phyloP scores from a whole-genome alignment of 2,797 vertebrate genomes.

The Periparus ater region DNA sequence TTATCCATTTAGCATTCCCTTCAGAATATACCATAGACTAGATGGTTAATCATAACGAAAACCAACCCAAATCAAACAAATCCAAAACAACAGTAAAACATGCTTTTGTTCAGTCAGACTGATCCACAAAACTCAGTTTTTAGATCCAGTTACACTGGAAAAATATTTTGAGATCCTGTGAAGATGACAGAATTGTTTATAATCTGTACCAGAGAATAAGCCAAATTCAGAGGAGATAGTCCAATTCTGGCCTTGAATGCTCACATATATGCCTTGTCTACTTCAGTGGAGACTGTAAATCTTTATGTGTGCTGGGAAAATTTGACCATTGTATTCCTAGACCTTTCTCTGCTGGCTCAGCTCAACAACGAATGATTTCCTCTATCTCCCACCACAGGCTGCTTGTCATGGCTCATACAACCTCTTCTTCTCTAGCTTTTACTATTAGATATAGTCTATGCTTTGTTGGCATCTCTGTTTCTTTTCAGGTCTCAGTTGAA shows the following conservation, averaged over 20 bases:
- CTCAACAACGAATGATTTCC: background rate
- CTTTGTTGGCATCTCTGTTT: background rate
- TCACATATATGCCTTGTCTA: background rate
- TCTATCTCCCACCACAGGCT: background rate
- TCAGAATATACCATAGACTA: background rate
- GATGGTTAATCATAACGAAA: background rate
- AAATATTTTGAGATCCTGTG: background rate
- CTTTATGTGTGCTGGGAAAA: background rate
- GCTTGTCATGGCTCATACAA: background rate
- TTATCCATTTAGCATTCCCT: background rate
- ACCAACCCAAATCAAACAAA: background rate
- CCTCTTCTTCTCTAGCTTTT: background rate
- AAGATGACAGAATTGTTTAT: background rate
- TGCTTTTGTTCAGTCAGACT: background rate
- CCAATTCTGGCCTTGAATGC: background rate
- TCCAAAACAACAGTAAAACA: background rate
- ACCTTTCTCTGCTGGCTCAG: background rate
- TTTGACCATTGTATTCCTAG: background rate
- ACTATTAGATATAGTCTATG: background rate
- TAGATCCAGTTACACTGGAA: background rate
- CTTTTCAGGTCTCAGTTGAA: conserved; percentile 5
- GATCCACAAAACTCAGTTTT: background rate
- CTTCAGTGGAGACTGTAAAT: background rate
- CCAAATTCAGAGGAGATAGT: background rate
- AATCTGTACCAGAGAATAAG: background rate